Evolutionary conservation across 2,113 vertebrate species (phyloP).

Genomic region (Indicator maculatus): DNA sequence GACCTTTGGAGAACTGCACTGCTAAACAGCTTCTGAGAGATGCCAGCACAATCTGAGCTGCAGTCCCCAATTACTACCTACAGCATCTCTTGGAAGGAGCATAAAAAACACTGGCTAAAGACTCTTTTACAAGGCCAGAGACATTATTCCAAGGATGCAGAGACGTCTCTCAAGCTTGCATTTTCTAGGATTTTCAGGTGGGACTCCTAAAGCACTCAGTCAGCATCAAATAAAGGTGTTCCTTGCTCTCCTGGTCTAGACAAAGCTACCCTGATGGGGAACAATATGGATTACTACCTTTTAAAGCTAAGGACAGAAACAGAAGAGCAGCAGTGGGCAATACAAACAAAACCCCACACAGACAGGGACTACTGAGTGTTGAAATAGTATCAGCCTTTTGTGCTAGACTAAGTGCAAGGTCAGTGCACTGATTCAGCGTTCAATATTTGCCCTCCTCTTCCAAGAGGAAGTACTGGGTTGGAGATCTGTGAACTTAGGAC

Average conservation of each 20-base stretch:
- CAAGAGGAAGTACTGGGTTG: background rate
- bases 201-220: background rate
- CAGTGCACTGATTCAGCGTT: background rate
- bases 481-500: slow-evolving; percentile 28
- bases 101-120: background rate
- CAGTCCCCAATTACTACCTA: background rate
- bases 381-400: background rate
- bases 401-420: slow-evolving; percentile 37
- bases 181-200: background rate
- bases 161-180: background rate
- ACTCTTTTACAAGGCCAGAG: background rate
- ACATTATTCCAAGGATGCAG: background rate
- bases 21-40: background rate
- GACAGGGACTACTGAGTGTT: background rate
- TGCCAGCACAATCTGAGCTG: background rate
- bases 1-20: background rate
- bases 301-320: background rate
- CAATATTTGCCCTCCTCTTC: background rate
- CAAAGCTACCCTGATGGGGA: background rate
- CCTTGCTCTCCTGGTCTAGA: background rate
- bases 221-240: background rate
- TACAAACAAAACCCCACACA: background rate
- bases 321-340: background rate
- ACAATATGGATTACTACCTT: background rate
- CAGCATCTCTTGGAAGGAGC: background rate